Conservation (phyloP, 2,797 vertebrate species). For the Nannoperca australis region DNA sequence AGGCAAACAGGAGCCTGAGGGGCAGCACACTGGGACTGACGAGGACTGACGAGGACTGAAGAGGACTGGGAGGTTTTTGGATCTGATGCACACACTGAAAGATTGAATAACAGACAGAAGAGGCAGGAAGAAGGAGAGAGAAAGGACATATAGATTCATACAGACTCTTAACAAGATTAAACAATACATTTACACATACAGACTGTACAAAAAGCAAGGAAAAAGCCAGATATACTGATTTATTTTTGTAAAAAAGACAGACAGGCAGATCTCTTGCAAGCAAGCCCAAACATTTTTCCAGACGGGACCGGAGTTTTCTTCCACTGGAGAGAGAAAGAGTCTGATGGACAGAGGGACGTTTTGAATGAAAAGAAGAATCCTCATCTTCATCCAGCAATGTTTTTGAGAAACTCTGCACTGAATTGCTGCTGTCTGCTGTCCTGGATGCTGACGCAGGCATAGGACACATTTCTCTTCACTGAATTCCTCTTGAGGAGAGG, state of each 20-base stretch:
- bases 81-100: constrained; percentile 65
- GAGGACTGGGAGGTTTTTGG: constrained; percentile 42
- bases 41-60: constrained; percentile 67
- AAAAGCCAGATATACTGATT: constrained; percentile 37
- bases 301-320: constrained; percentile 47
- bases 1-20: constrained; percentile 72
- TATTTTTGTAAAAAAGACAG: constrained; percentile 47
- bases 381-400: constrained; percentile 68
- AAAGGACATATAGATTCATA: constrained; percentile 35
- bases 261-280: constrained; percentile 34
- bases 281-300: constrained; percentile 52
- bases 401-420: constrained; percentile 70
- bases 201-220: constrained; percentile 22
- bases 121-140: constrained; percentile 34
- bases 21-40: constrained; percentile 59
- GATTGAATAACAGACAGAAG: constrained; percentile 50
- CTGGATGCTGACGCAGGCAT: constrained; percentile 55
- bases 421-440: constrained; percentile 47
- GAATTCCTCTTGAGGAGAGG: constrained; percentile 44
- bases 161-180: constrained; percentile 22
- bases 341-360: constrained; percentile 52
- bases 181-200: constrained; percentile 13
- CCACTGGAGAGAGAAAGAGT: constrained; percentile 37
- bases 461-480: constrained; percentile 44
- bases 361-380: constrained; percentile 53